Evolutionary conservation across 2,113 vertebrate genomes (phyloP), one percentile per base, ranked within the genome.

Genomic region (Microcebus griseorufus): DNA sequence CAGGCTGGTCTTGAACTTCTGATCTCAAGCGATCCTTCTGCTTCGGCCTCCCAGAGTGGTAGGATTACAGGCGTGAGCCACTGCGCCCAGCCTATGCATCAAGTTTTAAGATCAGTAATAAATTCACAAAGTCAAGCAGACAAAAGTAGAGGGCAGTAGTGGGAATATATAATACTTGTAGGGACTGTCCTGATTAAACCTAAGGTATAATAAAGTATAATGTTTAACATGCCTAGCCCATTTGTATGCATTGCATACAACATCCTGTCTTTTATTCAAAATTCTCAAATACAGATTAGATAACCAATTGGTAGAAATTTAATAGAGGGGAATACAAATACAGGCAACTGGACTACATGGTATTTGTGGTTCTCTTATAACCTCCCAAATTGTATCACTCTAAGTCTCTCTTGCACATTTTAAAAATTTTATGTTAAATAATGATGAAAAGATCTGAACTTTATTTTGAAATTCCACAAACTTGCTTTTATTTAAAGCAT

Each of bases 391-490:
- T 1, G 10, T 53, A 93, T 34, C 62, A 73, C 45, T 89, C 60
- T 86, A 87, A 79, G 29, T 67, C n/a, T 90, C 60, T 39, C 60
- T 48, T 88, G 37, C 9, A 85, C 8, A 70, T 14, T 78, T 67
- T 93, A 73, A 90, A 93, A 86, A 88, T 20, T 93, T 80, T 92
- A 65, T 29, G 48, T 53, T 79, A 84, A 65, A 32, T 53, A 88
- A 89, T 65, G 51, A 85, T 22, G 13, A 79, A 90, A 91, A 78
- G 4, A 86, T 86, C 42, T 88, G 42, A 80, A 51, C 65, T 94
- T 65, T 82, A 70, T 75, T 65, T 93, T 69, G 16, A 91, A 95
- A 95, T 89, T 67, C 20, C 9, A 64, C 32, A 69, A 73, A 65
- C 4, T 69, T 90, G 14, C 34, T 96, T 92, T 88, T 27, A 79